Percentiles rank a stretch among this genome's conserved stretches.
phyloP scores from a whole-genome alignment of 2,797 vertebrate genomes.

The Artibeus jamaicensis region DNA sequence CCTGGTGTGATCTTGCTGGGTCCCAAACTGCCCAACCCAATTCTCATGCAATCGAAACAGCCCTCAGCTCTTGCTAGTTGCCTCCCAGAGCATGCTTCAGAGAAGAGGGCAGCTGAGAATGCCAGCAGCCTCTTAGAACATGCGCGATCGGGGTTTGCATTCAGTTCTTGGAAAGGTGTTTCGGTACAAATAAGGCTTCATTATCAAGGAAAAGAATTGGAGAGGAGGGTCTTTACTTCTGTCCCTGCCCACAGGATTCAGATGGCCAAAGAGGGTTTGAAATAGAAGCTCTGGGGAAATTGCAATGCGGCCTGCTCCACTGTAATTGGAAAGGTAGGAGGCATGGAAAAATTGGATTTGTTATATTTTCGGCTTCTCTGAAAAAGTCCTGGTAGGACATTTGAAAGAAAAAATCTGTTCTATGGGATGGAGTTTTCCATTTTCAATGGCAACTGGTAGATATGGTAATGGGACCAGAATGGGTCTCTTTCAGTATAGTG shows the following conservation, averaged over 20 bases:
- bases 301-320: neutral
- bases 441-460: neutral
- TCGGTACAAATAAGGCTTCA: neutral
- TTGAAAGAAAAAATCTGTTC: constrained; percentile 18
- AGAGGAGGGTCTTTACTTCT: neutral
- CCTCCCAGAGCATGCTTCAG: rapidly evolving
- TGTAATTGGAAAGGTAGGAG: neutral
- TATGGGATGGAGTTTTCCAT: neutral
- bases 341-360: neutral
- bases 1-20: neutral
- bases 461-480: neutral
- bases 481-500: neutral
- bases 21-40: neutral
- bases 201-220: neutral
- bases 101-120: neutral
- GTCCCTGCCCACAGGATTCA: neutral
- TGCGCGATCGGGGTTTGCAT: neutral
- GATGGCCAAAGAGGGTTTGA: neutral
- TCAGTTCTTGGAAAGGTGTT: neutral
- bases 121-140: neutral
- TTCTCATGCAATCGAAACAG: neutral
- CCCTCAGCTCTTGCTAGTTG: neutral
- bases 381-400: constrained; percentile 10
- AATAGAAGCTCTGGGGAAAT: neutral
- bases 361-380: neutral